Conservation (phyloP, 64 coral and sea anemone species). For the Orbicella faveolata region DNA sequence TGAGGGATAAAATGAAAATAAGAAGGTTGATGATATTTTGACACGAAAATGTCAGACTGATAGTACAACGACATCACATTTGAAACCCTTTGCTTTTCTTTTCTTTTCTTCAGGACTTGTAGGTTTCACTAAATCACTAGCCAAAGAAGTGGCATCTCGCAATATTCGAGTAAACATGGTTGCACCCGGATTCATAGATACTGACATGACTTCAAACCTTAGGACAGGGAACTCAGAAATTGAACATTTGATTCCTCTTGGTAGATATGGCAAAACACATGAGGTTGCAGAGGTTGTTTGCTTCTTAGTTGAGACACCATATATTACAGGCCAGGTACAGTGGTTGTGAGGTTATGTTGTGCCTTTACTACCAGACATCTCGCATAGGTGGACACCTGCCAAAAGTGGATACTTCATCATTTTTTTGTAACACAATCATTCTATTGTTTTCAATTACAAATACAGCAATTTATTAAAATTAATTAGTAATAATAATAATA, state of each 20-base stretch:
- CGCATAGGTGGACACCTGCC: no score
- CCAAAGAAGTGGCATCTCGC: slow-evolving; percentile 72
- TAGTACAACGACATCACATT: no score
- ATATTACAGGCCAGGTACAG: slow-evolving; percentile 76
- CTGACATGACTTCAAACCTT: slow-evolving; percentile 67
- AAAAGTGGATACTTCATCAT: no score
- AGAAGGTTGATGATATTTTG: no score
- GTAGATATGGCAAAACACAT: slow-evolving; percentile 50
- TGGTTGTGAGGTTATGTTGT: neutral
- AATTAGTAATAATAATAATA: no score
- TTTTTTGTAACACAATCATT: no score
- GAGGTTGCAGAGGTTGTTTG: slow-evolving; percentile 78
- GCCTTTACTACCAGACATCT: no score
- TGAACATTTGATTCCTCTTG: slow-evolving; percentile 49
- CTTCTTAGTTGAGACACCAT: slow-evolving; percentile 61
- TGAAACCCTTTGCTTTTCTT: neutral
- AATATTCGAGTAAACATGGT: slow-evolving; percentile 72
- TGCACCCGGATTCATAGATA: slow-evolving; percentile 71
- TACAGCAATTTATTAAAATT: no score
- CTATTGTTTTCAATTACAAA: no score
- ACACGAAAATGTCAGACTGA: no score
- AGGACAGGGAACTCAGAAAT: slow-evolving; percentile 22
- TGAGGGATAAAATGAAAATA: no score
- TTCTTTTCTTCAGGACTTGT: slow-evolving; percentile 48
- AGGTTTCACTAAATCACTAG: slow-evolving; percentile 81